Evolutionary conservation across 2,888 invertebrate species (phyloP).

Genomic region (Trichopria drosophilae): DNA sequence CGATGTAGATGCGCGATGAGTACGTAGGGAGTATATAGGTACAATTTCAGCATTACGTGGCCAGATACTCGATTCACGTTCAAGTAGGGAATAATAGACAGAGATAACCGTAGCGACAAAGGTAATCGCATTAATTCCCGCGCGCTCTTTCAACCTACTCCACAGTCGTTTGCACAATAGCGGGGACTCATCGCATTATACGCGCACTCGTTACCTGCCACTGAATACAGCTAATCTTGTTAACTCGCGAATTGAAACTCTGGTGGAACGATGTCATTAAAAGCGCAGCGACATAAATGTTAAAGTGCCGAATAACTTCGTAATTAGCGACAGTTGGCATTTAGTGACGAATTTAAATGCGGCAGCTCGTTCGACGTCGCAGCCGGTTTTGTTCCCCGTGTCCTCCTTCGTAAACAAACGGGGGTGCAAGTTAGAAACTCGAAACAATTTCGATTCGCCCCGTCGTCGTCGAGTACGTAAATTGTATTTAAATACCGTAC

Average conservation of each 20-base stretch:
- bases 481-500: too few relatives aligned
- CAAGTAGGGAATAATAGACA: constrained; percentile 32
- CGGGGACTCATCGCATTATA: constrained; percentile 21
- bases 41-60: too few relatives aligned
- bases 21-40: too few relatives aligned
- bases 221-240: constrained; percentile 15
- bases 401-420: too few relatives aligned
- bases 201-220: constrained; percentile 23
- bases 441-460: too few relatives aligned
- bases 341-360: too few relatives aligned
- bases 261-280: constrained; percentile 8
- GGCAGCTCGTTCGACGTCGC: too few relatives aligned
- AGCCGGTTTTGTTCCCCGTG: too few relatives aligned
- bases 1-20: too few relatives aligned
- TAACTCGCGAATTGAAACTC: constrained; percentile 25
- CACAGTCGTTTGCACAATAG: constrained; percentile 19
- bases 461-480: too few relatives aligned
- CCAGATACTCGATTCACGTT: constrained; percentile 26
- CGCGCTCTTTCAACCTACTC: constrained; percentile 32
- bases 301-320: constrained; percentile 8
- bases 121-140: constrained; percentile 34
- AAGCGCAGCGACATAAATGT: constrained; percentile 13
- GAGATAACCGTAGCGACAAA: constrained; percentile 31
- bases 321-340: too few relatives aligned
- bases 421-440: too few relatives aligned